A percentile compares a stretch with the other conserved stretches of the same genome.
phyloP scores from a whole-genome alignment of 2,888 invertebrate genomes.

The Leptopterna dolabrata region DNA sequence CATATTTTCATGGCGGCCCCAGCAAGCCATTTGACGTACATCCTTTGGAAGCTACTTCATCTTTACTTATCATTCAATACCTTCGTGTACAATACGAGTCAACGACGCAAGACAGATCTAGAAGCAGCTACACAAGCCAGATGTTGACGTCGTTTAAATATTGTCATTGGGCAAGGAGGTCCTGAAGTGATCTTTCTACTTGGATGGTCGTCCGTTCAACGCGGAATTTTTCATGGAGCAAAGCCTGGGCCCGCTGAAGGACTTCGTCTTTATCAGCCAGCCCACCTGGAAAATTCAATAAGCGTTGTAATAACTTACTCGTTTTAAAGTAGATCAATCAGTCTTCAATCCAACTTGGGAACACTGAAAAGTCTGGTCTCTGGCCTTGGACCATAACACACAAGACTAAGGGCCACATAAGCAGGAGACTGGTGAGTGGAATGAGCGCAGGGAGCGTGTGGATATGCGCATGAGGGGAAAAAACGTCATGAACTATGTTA shows the following conservation, averaged over 20 bases:
- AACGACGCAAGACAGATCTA: conserved; percentile 4
- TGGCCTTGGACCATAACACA: no score
- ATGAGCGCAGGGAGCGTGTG: no score
- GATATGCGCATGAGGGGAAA: no score
- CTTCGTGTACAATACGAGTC: neutral
- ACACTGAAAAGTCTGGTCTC: no score
- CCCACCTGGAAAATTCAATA: conserved; percentile 66
- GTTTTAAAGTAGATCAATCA: no score
- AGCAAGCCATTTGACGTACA: neutral
- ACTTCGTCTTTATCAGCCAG: conserved; percentile 69
- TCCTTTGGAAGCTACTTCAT: conserved; percentile 1
- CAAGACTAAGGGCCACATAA: no score
- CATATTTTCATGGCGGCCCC: neutral
- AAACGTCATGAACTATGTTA: no score
- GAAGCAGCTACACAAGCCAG: conserved; percentile 58
- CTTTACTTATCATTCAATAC: neutral
- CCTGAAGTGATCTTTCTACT: conserved; percentile 67
- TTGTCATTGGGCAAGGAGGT: conserved; percentile 60
- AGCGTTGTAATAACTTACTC: no score
- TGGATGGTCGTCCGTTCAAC: conserved; percentile 69
- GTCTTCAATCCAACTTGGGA: no score
- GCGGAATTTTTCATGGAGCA: conserved; percentile 68
- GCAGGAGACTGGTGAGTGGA: no score
- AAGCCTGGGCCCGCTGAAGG: conserved; percentile 67
- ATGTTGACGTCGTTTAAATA: conserved; percentile 60